These are phyloP conservation scores for Hylomyscus alleni DNA, from an alignment of 2,797 vertebrate species.

Conservation along the genomic window DNA sequence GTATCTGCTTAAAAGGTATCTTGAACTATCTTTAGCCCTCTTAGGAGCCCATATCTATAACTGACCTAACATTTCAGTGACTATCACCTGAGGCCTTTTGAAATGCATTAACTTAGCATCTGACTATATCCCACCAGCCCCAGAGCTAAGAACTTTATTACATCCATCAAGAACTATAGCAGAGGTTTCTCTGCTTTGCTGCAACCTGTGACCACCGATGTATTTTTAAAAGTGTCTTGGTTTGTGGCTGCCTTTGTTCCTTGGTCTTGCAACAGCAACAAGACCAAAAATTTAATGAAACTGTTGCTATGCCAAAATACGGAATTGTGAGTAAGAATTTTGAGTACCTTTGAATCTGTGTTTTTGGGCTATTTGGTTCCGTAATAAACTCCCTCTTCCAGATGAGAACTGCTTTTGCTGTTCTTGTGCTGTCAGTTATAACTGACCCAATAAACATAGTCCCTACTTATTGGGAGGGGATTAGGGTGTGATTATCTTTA, in stretches of 20 bases:
- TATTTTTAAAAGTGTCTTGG: background rate
- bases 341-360: background rate
- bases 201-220: background rate
- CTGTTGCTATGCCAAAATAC: background rate
- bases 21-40: background rate
- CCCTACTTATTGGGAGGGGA: background rate
- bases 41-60: background rate
- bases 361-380: background rate
- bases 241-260: background rate
- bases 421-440: background rate
- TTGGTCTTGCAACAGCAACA: background rate
- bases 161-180: background rate
- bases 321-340: background rate
- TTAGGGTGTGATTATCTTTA: no score
- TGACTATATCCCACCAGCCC: background rate
- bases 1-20: background rate
- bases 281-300: background rate
- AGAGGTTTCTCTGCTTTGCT: background rate
- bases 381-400: background rate
- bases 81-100: background rate
- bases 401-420: background rate
- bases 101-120: background rate
- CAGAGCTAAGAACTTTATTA: background rate
- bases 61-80: no score
- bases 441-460: background rate